A percentile compares a stretch with the other conserved stretches of the same genome.
Conservation (phyloP, 1,140 invertebrate genomes). For the Streblospio benedicti region DNA sequence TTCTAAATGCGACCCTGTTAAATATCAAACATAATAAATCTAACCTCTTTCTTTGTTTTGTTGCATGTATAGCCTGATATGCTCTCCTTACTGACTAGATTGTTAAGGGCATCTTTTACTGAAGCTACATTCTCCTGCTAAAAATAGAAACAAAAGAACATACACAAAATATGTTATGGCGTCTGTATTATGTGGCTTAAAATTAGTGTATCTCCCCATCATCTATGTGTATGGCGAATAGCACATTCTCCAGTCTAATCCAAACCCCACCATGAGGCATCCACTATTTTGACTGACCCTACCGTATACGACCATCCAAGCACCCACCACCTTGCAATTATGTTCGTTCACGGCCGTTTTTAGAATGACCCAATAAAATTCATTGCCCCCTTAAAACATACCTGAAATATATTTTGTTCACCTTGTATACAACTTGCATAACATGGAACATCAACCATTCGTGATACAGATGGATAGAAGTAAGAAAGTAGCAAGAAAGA, state of each 20-base stretch:
- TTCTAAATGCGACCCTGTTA: no score
- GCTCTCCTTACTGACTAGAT: slow-evolving; percentile 68
- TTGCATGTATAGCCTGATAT: slow-evolving; percentile 74
- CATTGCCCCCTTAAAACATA: no score
- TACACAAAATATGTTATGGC: neutral
- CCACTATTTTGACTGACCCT: neutral
- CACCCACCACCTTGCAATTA: no score
- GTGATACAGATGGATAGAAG: no score
- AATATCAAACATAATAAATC: no score
- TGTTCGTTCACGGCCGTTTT: no score
- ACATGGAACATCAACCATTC: no score
- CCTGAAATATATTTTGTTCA: no score
- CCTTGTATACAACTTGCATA: no score
- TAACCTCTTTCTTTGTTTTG: slow-evolving; percentile 69
- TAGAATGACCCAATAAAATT: no score
- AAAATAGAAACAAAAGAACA: slow-evolving; percentile 32
- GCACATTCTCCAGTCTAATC: neutral
- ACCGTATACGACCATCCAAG: neutral
- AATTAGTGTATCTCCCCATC: neutral
- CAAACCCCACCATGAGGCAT: neutral
- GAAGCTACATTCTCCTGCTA: slow-evolving; percentile 60
- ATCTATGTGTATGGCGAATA: no score
- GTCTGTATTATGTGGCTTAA: neutral
- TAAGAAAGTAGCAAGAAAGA: no score
- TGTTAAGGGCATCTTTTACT: slow-evolving; percentile 76